Conservation (phyloP, 2,888 invertebrate genomes). For the Chymomyza fuscimana region DNA sequence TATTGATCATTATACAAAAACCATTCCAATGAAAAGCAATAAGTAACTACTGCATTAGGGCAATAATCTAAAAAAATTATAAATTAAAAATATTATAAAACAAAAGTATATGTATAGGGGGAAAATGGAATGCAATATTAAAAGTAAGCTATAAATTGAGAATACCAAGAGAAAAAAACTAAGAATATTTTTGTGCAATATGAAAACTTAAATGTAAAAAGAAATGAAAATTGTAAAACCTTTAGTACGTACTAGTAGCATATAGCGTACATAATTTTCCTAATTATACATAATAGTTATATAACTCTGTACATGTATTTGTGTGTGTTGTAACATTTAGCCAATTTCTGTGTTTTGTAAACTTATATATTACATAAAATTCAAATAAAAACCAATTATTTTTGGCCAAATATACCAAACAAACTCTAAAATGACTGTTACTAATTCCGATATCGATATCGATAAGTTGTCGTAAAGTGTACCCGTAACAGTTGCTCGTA, state of each 20-base stretch:
- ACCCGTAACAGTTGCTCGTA: no score
- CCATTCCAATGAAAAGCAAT: background rate
- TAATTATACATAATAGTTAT: conserved; percentile 38
- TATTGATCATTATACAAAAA: conserved; percentile 10
- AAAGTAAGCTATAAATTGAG: conserved; percentile 62
- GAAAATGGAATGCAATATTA: conserved; percentile 56
- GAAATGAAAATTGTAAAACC: conserved; percentile 55
- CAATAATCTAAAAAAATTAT: conserved; percentile 37
- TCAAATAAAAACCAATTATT: conserved; percentile 56
- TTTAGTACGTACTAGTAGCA: conserved; percentile 45
- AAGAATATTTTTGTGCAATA: background rate
- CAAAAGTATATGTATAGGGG: conserved; percentile 35
- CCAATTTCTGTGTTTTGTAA: conserved; percentile 70
- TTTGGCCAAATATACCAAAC: conserved; percentile 36
- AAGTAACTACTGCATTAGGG: conserved; percentile 45
- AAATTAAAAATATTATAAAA: conserved; percentile 19
- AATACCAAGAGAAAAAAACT: background rate
- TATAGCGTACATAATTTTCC: conserved; percentile 40
- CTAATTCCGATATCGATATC: background rate
- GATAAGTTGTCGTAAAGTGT: no score
- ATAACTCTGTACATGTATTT: conserved; percentile 53
- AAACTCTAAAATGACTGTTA: background rate
- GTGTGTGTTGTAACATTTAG: conserved; percentile 69
- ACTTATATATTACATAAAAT: conserved; percentile 12
- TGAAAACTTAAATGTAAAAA: conserved; percentile 10